Evolutionary conservation across 2,888 invertebrate genomes (phyloP).

Genomic region (Trachelus iudaicus): DNA sequence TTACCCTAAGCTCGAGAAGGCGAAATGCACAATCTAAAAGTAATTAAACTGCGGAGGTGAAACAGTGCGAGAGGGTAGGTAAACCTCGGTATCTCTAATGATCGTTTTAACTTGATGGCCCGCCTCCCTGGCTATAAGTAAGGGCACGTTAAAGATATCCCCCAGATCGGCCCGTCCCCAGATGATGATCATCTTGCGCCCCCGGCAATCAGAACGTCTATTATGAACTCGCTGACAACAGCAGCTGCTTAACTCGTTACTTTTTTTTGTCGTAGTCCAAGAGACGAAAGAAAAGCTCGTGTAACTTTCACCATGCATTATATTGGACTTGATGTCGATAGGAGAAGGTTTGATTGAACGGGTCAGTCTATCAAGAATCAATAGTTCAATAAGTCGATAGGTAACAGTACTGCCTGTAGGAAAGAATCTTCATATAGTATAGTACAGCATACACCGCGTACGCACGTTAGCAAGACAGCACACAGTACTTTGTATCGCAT

Average conservation of each 20-base stretch:
- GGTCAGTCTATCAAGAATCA: not conserved
- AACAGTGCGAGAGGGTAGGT: constrained; percentile 31
- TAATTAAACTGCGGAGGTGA: constrained; percentile 33
- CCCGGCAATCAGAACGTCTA: constrained; percentile 17
- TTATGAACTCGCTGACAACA: constrained; percentile 31
- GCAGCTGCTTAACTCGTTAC: constrained; percentile 5
- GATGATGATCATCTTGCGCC: not conserved
- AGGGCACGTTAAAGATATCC: not conserved
- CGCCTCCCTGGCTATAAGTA: not conserved
- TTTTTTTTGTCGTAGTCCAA: not conserved
- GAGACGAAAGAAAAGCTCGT: not conserved
- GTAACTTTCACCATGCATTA: not conserved
- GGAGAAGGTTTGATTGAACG: not conserved
- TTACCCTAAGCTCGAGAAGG: constrained; percentile 38
- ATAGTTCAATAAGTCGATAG: not conserved
- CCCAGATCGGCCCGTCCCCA: not conserved
- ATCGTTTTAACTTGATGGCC: constrained; percentile 12
- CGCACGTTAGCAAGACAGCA: constrained; percentile 4
- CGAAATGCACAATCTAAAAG: constrained; percentile 34
- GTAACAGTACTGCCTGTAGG: not conserved
- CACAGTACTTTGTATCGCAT: not conserved
- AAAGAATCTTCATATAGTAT: not conserved
- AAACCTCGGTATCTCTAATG: constrained; percentile 25
- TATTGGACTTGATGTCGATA: not conserved
- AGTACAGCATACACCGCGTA: not conserved